Percentiles rank a stretch among this genome's conserved stretches.
These are phyloP conservation scores for Agapornis canus DNA, from an alignment of 2,797 vertebrate species.

Conservation along the genomic window DNA sequence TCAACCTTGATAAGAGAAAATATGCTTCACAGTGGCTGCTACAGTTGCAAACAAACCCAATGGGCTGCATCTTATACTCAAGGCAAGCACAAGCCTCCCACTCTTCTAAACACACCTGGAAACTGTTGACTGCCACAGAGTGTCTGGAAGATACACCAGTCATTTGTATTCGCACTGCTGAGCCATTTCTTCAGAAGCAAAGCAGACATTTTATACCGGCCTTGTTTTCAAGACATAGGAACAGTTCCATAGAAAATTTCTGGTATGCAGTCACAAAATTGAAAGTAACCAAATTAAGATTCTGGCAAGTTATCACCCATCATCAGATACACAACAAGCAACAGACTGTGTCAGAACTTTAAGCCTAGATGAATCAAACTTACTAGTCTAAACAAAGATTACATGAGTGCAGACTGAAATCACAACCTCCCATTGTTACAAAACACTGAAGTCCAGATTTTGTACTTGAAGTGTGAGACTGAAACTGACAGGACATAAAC, in stretches of 20 bases:
- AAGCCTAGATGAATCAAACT: neutral
- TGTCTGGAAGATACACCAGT: neutral
- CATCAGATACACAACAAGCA: neutral
- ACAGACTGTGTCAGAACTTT: neutral
- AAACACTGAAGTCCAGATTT: neutral
- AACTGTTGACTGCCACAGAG: neutral
- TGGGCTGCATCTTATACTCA: neutral
- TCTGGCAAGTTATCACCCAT: neutral
- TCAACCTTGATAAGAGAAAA: constrained; percentile 57
- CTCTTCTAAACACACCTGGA: neutral
- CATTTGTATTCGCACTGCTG: neutral
- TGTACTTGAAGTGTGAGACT: neutral
- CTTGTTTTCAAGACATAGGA: neutral
- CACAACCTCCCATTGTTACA: neutral
- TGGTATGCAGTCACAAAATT: neutral
- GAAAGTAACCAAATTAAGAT: neutral
- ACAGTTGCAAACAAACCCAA: neutral
- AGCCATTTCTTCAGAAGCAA: neutral
- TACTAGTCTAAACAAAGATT: neutral
- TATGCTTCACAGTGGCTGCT: neutral
- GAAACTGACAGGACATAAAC: neutral
- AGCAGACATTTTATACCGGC: neutral
- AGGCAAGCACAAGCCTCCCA: neutral
- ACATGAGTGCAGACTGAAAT: neutral
- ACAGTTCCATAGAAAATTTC: neutral